Conservation (phyloP, 2,113 vertebrate species). For the Tamias sibiricus region DNA sequence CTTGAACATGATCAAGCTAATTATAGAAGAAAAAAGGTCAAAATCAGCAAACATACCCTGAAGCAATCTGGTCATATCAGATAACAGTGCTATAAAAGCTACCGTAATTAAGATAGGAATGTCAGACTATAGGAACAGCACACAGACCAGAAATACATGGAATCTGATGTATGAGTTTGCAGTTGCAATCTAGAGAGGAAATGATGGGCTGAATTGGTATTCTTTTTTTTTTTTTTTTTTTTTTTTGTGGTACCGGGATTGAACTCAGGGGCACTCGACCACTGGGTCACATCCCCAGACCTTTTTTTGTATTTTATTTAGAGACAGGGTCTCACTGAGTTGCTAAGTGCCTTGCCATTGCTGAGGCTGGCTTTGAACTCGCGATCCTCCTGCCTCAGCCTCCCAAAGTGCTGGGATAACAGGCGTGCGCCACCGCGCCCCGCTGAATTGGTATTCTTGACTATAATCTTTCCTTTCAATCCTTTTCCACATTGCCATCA, state of each 20-base stretch:
- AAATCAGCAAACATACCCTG: not conserved
- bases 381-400: no score
- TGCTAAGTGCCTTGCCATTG: no score
- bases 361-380: no score
- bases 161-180: not conserved
- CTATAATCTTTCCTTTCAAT: not conserved
- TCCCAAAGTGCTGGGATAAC: no score
- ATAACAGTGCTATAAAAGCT: not conserved
- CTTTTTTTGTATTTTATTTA: no score
- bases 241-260: no score
- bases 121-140: not conserved
- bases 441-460: slow-evolving; percentile 33
- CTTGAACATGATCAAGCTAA: not conserved
- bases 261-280: no score
- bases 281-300: no score
- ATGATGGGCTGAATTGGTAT: not conserved
- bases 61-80: not conserved
- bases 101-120: not conserved
- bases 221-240: no score
- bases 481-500: not conserved
- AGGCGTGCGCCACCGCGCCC: no score
- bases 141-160: not conserved
- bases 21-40: not conserved
- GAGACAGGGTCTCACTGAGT: no score
- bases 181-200: not conserved